These are phyloP conservation scores for Orycteropus afer DNA, from an alignment of 2,113 vertebrate species.

Conservation along the genomic window DNA sequence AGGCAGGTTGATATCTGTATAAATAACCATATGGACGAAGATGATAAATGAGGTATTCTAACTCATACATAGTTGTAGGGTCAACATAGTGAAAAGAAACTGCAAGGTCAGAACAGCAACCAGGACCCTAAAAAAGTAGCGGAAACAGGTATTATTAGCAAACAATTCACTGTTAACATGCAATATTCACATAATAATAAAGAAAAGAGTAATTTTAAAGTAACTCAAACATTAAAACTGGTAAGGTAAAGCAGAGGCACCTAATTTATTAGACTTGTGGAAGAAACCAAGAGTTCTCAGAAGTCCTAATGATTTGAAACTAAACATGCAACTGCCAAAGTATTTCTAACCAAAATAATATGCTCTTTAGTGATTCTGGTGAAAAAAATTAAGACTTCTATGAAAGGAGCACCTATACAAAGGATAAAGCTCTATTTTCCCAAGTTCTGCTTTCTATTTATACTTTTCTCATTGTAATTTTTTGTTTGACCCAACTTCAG, in stretches of 20 bases:
- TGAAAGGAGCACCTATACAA: conserved; percentile 23
- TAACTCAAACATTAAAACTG: not conserved
- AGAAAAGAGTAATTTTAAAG: conserved; percentile 36
- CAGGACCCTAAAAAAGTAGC: conserved; percentile 89
- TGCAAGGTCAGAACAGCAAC: conserved; percentile 92
- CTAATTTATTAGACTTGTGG: not conserved
- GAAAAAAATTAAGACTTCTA: conserved; percentile 1
- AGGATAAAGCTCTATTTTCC: conserved; percentile 26
- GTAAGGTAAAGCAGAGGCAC: conserved; percentile 34
- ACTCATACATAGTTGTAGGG: conserved; percentile 88
- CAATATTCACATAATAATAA: not conserved
- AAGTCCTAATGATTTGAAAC: conserved; percentile 45
- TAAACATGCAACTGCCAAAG: not conserved
- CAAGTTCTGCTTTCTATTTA: conserved; percentile 34
- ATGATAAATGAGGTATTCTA: conserved; percentile 93
- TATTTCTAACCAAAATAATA: conserved; percentile 23
- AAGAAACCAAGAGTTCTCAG: not conserved
- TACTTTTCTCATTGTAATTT: conserved; percentile 30
- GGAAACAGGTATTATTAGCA: conserved; percentile 58
- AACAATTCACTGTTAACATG: not conserved
- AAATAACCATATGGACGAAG: conserved; percentile 93
- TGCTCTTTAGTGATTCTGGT: not conserved
- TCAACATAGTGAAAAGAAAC: conserved; percentile 94
- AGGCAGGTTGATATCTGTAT: conserved; percentile 90
- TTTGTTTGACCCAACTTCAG: not conserved